A percentile compares a stretch with the other conserved stretches of the same genome.
Evolutionary conservation across 2,797 vertebrate species (phyloP).

Genomic region (Eupleurogrammus muticus): DNA sequence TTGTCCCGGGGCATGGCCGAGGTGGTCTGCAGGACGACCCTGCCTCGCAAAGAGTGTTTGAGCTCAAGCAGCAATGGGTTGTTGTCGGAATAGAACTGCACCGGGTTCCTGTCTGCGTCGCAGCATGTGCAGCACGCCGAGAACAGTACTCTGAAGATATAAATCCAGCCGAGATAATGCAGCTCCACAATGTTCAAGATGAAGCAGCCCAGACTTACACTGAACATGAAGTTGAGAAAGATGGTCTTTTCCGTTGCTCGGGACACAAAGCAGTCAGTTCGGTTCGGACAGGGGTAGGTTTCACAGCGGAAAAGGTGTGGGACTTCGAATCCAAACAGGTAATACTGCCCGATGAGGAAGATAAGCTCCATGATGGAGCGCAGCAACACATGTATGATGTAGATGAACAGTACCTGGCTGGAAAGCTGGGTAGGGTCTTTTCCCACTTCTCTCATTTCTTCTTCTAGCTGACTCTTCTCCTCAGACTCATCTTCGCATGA

Average conservation of each 20-base stretch:
- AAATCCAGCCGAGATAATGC: conserved; percentile 80
- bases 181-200: conserved; percentile 81
- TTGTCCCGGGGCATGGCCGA: conserved; percentile 64
- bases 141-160: conserved; percentile 76
- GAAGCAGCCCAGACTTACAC: conserved; percentile 78
- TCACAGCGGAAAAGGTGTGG: conserved; percentile 77
- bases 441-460: conserved; percentile 54
- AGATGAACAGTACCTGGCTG: conserved; percentile 74
- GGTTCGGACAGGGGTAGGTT: conserved; percentile 78
- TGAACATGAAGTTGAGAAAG: conserved; percentile 83
- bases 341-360: conserved; percentile 79
- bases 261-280: conserved; percentile 82
- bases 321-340: conserved; percentile 82
- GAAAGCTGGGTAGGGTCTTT: conserved; percentile 70
- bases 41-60: conserved; percentile 74
- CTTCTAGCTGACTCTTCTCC: conserved; percentile 59
- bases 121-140: conserved; percentile 73
- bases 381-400: conserved; percentile 77
- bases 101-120: conserved; percentile 37
- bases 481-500: conserved; percentile 54
- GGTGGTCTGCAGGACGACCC: conserved; percentile 74
- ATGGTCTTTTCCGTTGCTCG: conserved; percentile 82
- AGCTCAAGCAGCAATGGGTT: conserved; percentile 79
- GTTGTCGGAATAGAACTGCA: conserved; percentile 58
- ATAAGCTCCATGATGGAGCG: conserved; percentile 77